These are phyloP conservation scores for Takifugu flavidus DNA, from an alignment of 2,113 vertebrate genomes.

Conservation along the genomic window DNA sequence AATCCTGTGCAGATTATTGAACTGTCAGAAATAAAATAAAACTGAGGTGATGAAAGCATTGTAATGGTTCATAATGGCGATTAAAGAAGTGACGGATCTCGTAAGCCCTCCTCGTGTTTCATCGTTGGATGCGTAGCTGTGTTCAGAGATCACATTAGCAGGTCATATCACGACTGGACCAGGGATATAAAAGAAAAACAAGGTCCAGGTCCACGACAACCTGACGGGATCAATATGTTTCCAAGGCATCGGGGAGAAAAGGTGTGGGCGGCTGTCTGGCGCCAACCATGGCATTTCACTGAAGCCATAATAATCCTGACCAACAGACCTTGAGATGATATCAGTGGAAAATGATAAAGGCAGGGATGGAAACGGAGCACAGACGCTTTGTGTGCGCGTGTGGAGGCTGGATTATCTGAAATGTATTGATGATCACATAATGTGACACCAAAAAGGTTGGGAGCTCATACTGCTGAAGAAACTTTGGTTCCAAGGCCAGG, in stretches of 20 bases:
- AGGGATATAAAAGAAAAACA: constrained; percentile 11
- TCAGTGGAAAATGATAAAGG: constrained; percentile 35
- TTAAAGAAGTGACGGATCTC: too few species aligned
- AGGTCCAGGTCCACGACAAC: constrained; percentile 9
- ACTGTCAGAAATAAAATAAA: too few species aligned
- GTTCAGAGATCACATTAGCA: neutral
- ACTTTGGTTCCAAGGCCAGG: neutral
- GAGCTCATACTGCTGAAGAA: neutral
- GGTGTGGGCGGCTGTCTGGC: neutral
- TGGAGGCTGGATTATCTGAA: neutral
- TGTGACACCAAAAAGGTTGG: neutral
- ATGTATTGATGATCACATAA: too few species aligned
- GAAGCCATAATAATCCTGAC: constrained; percentile 36
- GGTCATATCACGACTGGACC: constrained; percentile 2
- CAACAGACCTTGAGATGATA: constrained; percentile 58
- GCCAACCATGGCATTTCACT: constrained; percentile 60
- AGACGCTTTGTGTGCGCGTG: constrained; percentile 4
- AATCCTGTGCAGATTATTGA: too few species aligned
- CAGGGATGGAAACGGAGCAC: constrained; percentile 28
- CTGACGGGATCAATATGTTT: constrained; percentile 45
- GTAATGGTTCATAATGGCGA: too few species aligned
- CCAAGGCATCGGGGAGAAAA: neutral
- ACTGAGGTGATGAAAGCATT: too few species aligned
- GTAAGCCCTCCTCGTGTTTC: constrained; percentile 10
- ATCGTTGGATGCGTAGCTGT: constrained; percentile 6